Evolutionary conservation across 2,113 vertebrate species (phyloP).

Genomic region (Pomatorhinus ruficollis): DNA sequence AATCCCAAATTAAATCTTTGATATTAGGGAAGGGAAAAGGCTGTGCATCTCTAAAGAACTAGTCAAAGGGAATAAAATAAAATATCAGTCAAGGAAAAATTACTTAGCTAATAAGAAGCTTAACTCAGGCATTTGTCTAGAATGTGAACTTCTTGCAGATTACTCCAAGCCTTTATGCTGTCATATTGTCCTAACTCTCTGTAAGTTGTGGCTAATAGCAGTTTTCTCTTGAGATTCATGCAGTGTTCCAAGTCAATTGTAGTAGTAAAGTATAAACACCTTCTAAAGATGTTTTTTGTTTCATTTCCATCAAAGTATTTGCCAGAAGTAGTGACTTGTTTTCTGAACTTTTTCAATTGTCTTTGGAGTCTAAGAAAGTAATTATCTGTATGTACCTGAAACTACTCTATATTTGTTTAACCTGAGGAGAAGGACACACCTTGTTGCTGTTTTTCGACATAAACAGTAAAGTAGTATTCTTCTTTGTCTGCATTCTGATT

Average conservation of each 20-base stretch:
- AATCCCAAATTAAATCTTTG: not conserved
- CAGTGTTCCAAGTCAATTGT: not conserved
- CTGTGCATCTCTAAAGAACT: not conserved
- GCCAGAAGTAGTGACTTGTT: not conserved
- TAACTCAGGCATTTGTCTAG: not conserved
- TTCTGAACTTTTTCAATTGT: not conserved
- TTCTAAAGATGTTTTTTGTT: not conserved
- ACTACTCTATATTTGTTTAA: not conserved
- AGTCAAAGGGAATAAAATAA: not conserved
- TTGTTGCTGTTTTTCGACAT: not conserved
- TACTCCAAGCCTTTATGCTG: not conserved
- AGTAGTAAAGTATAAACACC: not conserved
- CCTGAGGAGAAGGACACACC: not conserved
- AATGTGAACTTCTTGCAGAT: not conserved
- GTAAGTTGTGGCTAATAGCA: not conserved
- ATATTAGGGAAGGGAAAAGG: not conserved
- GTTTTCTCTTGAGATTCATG: not conserved
- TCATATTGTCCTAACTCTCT: not conserved
- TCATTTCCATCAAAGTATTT: not conserved
- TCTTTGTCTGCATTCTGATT: not conserved
- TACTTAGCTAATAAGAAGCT: not conserved
- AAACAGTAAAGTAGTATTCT: not conserved
- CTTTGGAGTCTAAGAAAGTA: not conserved
- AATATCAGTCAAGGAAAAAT: not conserved
- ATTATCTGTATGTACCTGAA: not conserved